Evolutionary conservation across 2,888 invertebrate species (phyloP).

Genomic region (Tuta absoluta): DNA sequence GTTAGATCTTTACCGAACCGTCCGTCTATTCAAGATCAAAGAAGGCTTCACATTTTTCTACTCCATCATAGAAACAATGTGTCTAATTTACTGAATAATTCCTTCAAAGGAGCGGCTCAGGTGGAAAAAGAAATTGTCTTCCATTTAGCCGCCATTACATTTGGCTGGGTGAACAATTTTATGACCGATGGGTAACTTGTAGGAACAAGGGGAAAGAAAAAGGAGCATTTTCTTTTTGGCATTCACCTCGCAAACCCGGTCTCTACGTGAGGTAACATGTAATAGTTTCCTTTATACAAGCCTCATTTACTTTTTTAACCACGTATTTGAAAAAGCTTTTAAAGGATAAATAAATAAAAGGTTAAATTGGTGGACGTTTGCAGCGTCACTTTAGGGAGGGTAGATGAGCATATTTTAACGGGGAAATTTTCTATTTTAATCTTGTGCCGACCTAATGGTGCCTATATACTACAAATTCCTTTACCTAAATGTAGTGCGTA

Average conservation of each 20-base stretch:
- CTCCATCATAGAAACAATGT: slow-evolving; percentile 13
- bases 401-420: no score
- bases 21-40: not conserved
- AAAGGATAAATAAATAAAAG: not conserved
- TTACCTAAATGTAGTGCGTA: no score
- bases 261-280: slow-evolving; percentile 6
- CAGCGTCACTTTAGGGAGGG: not conserved
- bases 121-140: slow-evolving; percentile 71
- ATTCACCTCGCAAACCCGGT: slow-evolving; percentile 53
- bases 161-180: slow-evolving; percentile 66
- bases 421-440: no score
- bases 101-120: slow-evolving; percentile 51
- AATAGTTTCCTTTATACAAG: slow-evolving; percentile 3
- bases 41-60: slow-evolving; percentile 1
- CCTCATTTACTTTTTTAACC: slow-evolving; percentile 13
- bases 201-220: slow-evolving; percentile 52
- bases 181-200: slow-evolving; percentile 68
- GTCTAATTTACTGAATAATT: slow-evolving; percentile 19
- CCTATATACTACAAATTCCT: no score
- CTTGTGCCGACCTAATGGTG: no score
- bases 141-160: slow-evolving; percentile 52
- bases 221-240: slow-evolving; percentile 54
- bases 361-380: not conserved
- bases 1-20: no score
- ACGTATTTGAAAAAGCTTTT: not conserved